Conservation (phyloP, 2,888 invertebrate species). For the Cryptops parisi region DNA sequence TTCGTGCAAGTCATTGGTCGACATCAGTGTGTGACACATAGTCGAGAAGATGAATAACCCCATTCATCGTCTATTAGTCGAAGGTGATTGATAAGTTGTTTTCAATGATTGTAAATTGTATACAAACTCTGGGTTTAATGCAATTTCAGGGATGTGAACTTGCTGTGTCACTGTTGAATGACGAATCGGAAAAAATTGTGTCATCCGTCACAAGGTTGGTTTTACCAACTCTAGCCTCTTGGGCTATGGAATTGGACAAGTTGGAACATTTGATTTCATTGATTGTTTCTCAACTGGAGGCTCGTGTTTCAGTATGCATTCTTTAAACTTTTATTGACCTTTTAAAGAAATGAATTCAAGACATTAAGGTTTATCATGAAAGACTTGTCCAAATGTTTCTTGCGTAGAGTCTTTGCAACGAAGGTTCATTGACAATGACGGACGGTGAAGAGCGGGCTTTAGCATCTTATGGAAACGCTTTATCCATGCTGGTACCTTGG, state of each 20-base stretch:
- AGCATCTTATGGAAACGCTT: constrained; percentile 25
- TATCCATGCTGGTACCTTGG: constrained; percentile 29
- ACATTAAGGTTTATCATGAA: too few relatives aligned
- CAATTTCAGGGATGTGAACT: constrained; percentile 37
- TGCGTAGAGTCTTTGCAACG: constrained; percentile 9
- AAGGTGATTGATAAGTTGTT: too few relatives aligned
- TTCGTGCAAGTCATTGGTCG: too few relatives aligned
- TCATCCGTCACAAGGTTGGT: constrained; percentile 40
- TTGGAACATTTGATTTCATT: too few relatives aligned
- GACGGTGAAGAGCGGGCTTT: constrained; percentile 26
- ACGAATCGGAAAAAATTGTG: constrained; percentile 41
- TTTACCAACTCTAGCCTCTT: constrained; percentile 47
- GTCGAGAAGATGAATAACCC: too few relatives aligned
- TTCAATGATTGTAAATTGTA: too few relatives aligned
- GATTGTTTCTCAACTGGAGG: constrained; percentile 37
- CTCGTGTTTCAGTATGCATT: constrained; percentile 28
- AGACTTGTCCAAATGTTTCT: too few relatives aligned
- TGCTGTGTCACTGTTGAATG: constrained; percentile 42
- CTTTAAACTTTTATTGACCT: constrained; percentile 22
- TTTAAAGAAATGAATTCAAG: too few relatives aligned
- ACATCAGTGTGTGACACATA: too few relatives aligned
- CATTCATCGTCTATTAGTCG: too few relatives aligned
- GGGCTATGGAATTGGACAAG: constrained; percentile 42
- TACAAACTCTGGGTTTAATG: too few relatives aligned
- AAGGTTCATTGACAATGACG: constrained; percentile 20